Percentiles rank a stretch among this genome's conserved stretches.
These are phyloP conservation scores for Saccopteryx bilineata DNA, from an alignment of 2,113 vertebrate genomes.

Conservation along the genomic window DNA sequence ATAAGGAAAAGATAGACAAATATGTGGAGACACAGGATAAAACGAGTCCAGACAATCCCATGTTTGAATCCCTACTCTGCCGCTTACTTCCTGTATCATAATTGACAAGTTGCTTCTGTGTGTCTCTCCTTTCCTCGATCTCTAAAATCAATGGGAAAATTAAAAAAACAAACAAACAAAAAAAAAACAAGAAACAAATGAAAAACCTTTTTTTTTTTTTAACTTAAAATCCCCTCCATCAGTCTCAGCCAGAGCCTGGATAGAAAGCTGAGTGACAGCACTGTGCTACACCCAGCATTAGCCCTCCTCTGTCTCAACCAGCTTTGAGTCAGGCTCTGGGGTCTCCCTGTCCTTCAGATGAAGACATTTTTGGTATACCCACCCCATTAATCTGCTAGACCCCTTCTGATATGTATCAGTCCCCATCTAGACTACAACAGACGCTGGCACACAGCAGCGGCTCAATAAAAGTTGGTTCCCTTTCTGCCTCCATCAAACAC, in stretches of 20 bases:
- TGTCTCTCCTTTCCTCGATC: no score
- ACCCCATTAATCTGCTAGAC: not conserved
- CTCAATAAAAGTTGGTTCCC: not conserved
- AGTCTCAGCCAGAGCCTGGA: not conserved
- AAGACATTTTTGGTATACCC: not conserved
- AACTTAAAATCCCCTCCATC: not conserved
- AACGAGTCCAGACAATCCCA: not conserved
- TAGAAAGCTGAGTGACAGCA: not conserved
- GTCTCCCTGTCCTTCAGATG: not conserved
- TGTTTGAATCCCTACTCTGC: not conserved
- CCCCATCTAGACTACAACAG: not conserved
- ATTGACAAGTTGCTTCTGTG: not conserved
- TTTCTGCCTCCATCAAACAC: not conserved
- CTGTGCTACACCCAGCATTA: no score
- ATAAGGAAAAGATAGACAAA: not conserved
- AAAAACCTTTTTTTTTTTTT: not conserved
- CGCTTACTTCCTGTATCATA: not conserved
- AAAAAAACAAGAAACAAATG: no score
- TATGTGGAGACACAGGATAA: not conserved
- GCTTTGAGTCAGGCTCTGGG: not conserved
- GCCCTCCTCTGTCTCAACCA: not conserved
- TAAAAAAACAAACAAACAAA: no score
- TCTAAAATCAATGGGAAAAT: no score
- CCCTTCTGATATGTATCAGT: not conserved
- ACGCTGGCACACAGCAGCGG: not conserved